Evolutionary conservation across 2,888 invertebrate genomes (phyloP).

Genomic region (Patella caerulea): DNA sequence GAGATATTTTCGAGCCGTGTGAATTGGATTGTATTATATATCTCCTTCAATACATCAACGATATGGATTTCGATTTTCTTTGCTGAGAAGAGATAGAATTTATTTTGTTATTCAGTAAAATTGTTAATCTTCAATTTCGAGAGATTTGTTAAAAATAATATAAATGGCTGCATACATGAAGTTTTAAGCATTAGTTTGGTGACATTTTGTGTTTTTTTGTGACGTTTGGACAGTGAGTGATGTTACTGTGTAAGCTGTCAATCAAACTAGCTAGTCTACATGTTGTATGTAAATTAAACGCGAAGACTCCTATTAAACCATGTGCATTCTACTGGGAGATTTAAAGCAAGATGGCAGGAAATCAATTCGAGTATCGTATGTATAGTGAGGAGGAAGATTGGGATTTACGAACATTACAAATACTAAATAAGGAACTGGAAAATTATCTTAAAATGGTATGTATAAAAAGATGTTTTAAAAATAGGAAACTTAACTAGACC

Average conservation of each 20-base stretch:
- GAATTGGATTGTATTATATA: no score
- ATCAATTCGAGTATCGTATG: background rate
- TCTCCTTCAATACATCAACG: no score
- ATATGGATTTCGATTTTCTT: no score
- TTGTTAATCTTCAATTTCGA: no score
- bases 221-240: background rate
- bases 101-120: no score
- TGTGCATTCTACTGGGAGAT: background rate
- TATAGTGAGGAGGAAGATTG: background rate
- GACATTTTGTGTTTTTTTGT: no score
- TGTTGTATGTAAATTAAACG: background rate
- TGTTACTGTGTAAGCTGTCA: background rate
- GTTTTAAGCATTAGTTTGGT: no score
- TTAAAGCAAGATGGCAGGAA: background rate
- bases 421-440: background rate
- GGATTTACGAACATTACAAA: background rate
- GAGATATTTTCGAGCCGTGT: no score
- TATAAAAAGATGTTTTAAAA: background rate
- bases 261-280: background rate
- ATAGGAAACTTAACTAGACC: no score
- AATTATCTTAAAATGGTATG: slow-evolving; percentile 6
- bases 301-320: background rate
- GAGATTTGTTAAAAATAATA: no score
- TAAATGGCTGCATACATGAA: no score
- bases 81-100: no score